Conservation (phyloP, 2,888 invertebrate genomes). For the Mimumesa dahlbomi region DNA sequence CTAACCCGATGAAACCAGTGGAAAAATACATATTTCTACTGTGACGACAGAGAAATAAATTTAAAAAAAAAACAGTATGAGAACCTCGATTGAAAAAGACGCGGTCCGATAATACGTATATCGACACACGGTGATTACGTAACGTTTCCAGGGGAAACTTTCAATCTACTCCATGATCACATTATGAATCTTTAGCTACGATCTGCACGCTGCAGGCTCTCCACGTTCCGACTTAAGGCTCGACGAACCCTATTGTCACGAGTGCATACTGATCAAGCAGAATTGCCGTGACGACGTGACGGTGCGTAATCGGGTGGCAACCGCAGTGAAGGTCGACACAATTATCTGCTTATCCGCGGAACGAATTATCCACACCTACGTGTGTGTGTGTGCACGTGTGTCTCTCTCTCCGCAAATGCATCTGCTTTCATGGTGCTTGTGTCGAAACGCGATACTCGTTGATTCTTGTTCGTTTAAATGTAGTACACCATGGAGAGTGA, state of each 20-base stretch:
- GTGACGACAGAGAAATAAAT: too few relatives aligned
- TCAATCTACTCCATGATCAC: not conserved
- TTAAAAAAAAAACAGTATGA: too few relatives aligned
- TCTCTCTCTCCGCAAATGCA: conserved; percentile 29
- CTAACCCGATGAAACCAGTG: too few relatives aligned
- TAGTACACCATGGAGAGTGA: too few relatives aligned
- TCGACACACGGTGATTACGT: not conserved
- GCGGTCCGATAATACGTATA: not conserved
- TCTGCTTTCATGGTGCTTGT: conserved; percentile 7
- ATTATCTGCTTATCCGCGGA: conserved; percentile 59
- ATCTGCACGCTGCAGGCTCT: conserved; percentile 5
- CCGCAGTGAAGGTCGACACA: conserved; percentile 63
- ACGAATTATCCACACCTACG: conserved; percentile 59
- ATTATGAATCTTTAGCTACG: not conserved
- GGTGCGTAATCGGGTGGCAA: conserved; percentile 61
- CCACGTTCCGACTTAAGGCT: conserved; percentile 20
- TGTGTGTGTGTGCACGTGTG: too few relatives aligned
- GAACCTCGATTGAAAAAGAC: too few relatives aligned
- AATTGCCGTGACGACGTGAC: conserved; percentile 47
- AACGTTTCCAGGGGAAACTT: conserved; percentile 14
- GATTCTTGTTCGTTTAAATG: not conserved
- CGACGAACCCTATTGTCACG: conserved; percentile 41
- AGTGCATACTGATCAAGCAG: conserved; percentile 49
- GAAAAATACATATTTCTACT: too few relatives aligned
- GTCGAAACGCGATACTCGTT: conserved; percentile 14